Conservation (phyloP, 2,797 vertebrate genomes). For the Pristis pectinata region DNA sequence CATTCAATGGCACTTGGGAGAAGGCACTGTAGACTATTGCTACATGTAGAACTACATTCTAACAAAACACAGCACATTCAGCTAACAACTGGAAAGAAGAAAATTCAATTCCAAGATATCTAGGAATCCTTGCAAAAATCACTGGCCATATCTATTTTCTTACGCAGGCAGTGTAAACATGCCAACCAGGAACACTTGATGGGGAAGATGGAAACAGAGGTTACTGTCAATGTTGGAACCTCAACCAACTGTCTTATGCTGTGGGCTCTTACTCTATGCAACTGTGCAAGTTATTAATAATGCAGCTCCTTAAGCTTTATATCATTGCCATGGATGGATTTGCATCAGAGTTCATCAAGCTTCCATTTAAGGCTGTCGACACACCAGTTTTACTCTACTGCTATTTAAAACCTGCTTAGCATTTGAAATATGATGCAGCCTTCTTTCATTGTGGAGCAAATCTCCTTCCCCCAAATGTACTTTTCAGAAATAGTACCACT, state of each 20-base stretch:
- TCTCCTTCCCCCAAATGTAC: background rate
- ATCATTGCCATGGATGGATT: background rate
- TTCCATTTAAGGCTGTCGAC: background rate
- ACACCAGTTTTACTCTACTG: background rate
- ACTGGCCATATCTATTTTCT: background rate
- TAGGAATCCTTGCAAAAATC: background rate
- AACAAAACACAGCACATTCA: too few relatives aligned
- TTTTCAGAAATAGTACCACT: background rate
- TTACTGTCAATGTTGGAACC: background rate
- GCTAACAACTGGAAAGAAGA: too few relatives aligned
- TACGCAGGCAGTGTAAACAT: background rate
- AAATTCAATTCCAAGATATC: background rate
- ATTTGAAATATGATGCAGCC: background rate
- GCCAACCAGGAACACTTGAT: background rate
- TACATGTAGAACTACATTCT: too few relatives aligned
- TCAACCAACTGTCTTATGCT: background rate
- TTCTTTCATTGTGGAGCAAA: background rate
- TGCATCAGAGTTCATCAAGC: background rate
- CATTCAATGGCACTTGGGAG: too few relatives aligned
- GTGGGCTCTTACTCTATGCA: background rate
- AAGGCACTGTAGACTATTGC: too few relatives aligned
- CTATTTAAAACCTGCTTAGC: too few relatives aligned
- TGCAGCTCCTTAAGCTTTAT: background rate
- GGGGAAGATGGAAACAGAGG: background rate
- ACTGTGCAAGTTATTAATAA: background rate